Base-by-base conservation (phyloP, 2,797 vertebrate genomes). In the Cynodonichthys magdalenae region DNA sequence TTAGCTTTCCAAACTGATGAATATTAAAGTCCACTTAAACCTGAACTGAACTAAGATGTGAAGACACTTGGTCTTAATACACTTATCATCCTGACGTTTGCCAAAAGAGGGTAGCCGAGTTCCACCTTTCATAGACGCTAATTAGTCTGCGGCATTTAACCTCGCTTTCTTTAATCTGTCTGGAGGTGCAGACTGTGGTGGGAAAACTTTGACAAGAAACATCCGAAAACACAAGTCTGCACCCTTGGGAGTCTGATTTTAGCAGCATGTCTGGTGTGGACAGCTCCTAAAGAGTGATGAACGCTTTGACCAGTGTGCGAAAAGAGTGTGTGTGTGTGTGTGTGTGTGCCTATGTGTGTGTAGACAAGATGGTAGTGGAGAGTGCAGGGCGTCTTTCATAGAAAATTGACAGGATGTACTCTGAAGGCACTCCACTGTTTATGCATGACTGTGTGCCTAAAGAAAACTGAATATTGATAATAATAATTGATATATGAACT, bases 51-150 rank as follows among this genome's bases (percentile, higher is more conserved):
- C 36, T 39, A 4, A 39, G 36, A 39, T 4, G 3, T 11, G 36
- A 39, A 39, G 36, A 39, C 36, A 39, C 11, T 47, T 8, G 4
- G 46, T 47, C 18, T 11, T 3, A 49, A 54, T 6, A 41, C 31
- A n/a, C 41, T 68, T 63, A 52, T 80, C 63, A 81, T 87, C 71
- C 82, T 85, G 69, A 41, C 60, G 69, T 53, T 85, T 87, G 79
- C 92, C 93, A 87, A 93, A 73, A 93, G 93, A 93, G 91, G 93
- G 92, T 77, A 93, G 89, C 91, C 90, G 86, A 87, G 90, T 24
- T 91, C 90, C 86, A 87, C 62, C 59, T 80, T 86, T 78, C 29
- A 29, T 53, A 14, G 46, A 47, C 17, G 11, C 53, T 70, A 68
- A 83, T 86, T 77, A 79, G 55, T 39, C 53, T 15, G 6, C 49